Evolutionary conservation across 2,797 vertebrate species (phyloP), one percentile per base, ranked within the genome.

Genomic region (Sebastes alutus): DNA sequence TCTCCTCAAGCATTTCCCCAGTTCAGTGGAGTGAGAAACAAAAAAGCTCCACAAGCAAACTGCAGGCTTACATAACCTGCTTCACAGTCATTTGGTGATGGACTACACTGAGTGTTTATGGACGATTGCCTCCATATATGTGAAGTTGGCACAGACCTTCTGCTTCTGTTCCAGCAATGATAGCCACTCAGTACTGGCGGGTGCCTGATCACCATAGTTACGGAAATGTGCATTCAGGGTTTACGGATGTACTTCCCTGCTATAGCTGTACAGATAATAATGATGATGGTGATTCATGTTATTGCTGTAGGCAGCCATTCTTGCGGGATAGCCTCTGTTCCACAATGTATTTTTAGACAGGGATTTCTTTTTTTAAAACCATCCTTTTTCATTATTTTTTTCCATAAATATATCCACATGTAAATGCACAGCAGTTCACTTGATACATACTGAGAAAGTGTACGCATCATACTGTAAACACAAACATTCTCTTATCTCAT

Each of bases 21-120:
- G 83, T 84, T 90, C 90, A 92, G 80, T 91, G 85, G 88, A 89
- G 88, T 87, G 91, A 91, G 81, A 88, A 87, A 89, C 88, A 91
- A 87, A 90, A 94, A 90, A 65, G 84, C 86, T 80, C 80, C 84
- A 84, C 76, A 72, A 82, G 86, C 82, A 82, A 81, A 72, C 88
- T 81, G 84, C 82, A 75, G 64, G 42, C 82, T 93, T 92, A 91
- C 79, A 63, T 93, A 94, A 93, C 79, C 76, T 74, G 65, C 83
- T 83, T 69, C 32, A 77, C 49, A 80, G 72, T 82, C 75, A 59
- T 75, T 89, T 70, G 4, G 10, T 85, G 79, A 81, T 38, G 6
- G 60, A 82, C 72, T 72, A 78, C 62, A 75, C 73, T 32, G 30
- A 32, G n/a, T 72, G 54, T 82, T 62, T 54, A 54, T 59, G 74